Conservation (phyloP, 2,797 vertebrate species). For the Gallinago solitaria region DNA sequence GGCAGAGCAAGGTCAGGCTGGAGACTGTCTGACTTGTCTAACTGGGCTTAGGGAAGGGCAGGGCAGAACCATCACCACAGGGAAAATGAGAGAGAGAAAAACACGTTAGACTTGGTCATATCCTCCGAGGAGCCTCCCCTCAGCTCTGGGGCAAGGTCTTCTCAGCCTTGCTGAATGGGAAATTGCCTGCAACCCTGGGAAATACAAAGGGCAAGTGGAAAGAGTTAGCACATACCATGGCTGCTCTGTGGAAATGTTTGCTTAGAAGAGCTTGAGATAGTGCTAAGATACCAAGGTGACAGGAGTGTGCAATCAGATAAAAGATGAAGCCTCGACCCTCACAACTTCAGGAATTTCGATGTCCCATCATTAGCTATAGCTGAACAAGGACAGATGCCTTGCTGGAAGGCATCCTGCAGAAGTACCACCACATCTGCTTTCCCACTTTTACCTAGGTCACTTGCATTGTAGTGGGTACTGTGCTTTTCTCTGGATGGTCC, state of each 20-base stretch:
- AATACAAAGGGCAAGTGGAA: slow-evolving; percentile 45
- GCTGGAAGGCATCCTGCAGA: not conserved
- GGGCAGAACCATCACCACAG: not conserved
- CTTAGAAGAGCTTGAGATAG: slow-evolving; percentile 33
- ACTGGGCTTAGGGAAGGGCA: not conserved
- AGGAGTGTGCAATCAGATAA: slow-evolving; percentile 4
- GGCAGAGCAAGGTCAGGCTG: not conserved
- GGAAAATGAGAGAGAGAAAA: not conserved
- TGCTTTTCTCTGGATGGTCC: not conserved
- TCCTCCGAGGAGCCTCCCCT: not conserved
- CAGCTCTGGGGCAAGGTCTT: rapidly evolving
- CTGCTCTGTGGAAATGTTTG: slow-evolving; percentile 56
- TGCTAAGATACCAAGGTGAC: not conserved
- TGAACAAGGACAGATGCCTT: not conserved
- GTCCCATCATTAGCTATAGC: not conserved
- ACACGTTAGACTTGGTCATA: not conserved
- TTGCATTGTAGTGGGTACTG: not conserved
- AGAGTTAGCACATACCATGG: slow-evolving; percentile 42
- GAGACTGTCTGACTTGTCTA: not conserved
- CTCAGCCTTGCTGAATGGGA: not conserved
- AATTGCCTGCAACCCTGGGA: not conserved
- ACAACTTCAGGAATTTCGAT: not conserved
- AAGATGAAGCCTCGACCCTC: not conserved
- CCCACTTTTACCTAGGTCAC: not conserved
- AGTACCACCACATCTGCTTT: not conserved